phyloP scores from a whole-genome alignment of 2,888 invertebrate species.

The Lithophane ornitopus region DNA sequence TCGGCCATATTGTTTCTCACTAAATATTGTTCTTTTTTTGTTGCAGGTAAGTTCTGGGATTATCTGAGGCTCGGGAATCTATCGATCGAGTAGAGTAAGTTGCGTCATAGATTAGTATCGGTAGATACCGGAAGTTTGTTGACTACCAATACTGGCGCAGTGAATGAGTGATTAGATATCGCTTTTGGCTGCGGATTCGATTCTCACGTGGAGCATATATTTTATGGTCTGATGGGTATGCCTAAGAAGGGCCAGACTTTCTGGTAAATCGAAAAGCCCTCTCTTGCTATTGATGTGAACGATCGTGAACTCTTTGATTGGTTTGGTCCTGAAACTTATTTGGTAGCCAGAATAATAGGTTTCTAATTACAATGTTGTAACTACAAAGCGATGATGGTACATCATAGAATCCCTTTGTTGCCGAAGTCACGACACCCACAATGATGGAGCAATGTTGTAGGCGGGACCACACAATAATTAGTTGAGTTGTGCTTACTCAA shows the following conservation, averaged over 20 bases:
- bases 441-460: constrained; percentile 9
- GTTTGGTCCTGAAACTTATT: neutral
- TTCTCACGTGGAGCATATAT: neutral
- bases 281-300: neutral
- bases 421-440: constrained; percentile 36
- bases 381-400: neutral
- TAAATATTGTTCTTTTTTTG: constrained; percentile 60
- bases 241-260: no score
- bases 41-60: constrained; percentile 72
- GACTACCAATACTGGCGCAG: constrained; percentile 3
- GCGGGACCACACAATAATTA: constrained; percentile 33
- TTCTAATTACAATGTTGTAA: constrained; percentile 23
- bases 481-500: neutral
- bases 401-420: constrained; percentile 31
- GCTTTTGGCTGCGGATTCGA: neutral
- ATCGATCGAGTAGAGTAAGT: constrained; percentile 39
- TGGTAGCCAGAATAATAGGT: constrained; percentile 13
- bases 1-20: constrained; percentile 63
- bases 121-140: constrained; percentile 14
- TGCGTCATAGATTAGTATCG: constrained; percentile 34
- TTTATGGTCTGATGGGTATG: neutral
- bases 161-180: constrained; percentile 14
- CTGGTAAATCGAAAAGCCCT: neutral
- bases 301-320: neutral
- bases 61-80: constrained; percentile 32